Evolutionary conservation across 2,797 vertebrate species (phyloP).

Genomic region (Cirrhinus molitorella): DNA sequence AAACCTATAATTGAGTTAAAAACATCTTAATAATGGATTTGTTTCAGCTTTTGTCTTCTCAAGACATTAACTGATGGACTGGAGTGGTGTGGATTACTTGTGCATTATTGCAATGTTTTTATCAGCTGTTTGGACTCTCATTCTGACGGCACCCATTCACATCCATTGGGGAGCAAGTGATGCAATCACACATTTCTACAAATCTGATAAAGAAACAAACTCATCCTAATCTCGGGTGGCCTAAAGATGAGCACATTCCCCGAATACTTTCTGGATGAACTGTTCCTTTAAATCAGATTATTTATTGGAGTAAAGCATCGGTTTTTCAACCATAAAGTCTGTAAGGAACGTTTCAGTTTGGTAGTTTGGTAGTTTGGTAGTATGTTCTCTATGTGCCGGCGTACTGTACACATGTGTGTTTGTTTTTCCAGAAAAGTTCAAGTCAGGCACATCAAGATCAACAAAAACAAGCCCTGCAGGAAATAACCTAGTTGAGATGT

Average conservation of each 20-base stretch:
- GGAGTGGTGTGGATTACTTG: too few species aligned
- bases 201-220: too few species aligned
- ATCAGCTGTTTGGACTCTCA: too few species aligned
- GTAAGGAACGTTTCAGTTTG: not conserved
- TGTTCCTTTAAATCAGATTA: not conserved
- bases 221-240: too few species aligned
- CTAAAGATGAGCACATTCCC: not conserved
- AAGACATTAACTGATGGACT: too few species aligned
- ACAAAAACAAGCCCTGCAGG: constrained; percentile 61
- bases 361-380: not conserved
- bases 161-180: too few species aligned
- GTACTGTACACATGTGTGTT: constrained; percentile 13
- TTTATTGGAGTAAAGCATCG: not conserved
- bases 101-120: too few species aligned
- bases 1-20: too few species aligned
- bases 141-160: too few species aligned
- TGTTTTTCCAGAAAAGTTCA: constrained; percentile 52
- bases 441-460: constrained; percentile 48
- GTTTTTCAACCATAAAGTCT: not conserved
- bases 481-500: constrained; percentile 65
- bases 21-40: too few species aligned
- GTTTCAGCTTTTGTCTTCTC: too few species aligned
- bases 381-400: not conserved
- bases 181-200: too few species aligned
- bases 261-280: not conserved